A percentile compares a stretch with the other conserved stretches of the same genome.
phyloP scores from a whole-genome alignment of 2,888 invertebrate species.

The Ctena decussata region DNA sequence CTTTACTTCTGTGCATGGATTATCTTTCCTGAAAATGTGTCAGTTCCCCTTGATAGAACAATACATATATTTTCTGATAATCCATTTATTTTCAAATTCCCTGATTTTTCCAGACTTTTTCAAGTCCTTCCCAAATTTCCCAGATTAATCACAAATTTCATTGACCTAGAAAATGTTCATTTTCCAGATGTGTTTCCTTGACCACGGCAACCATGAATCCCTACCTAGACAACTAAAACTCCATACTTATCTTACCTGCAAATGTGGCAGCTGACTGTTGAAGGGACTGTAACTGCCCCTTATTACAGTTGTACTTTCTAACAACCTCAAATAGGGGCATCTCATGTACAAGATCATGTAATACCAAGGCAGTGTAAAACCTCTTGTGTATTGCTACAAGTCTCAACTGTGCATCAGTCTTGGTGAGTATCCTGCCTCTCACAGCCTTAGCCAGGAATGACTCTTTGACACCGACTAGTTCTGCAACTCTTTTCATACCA shows the following conservation, averaged over 20 bases:
- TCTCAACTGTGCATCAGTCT: conserved; percentile 73
- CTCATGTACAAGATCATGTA: conserved; percentile 98
- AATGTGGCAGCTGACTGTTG: conserved; percentile 98
- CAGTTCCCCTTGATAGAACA: too few relatives aligned
- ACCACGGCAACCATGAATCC: too few relatives aligned
- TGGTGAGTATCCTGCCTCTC: conserved; percentile 76
- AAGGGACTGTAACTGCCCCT: conserved; percentile 96
- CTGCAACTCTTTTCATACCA: conserved; percentile 94
- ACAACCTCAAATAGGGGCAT: conserved; percentile 92
- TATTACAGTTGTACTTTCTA: conserved; percentile 94
- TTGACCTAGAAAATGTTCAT: too few relatives aligned
- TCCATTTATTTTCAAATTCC: too few relatives aligned
- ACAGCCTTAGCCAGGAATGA: conserved; percentile 91
- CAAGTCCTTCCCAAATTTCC: too few relatives aligned
- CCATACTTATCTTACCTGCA: conserved; percentile 91
- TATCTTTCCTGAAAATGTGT: too few relatives aligned
- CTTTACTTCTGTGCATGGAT: too few relatives aligned
- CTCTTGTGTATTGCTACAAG: conserved; percentile 84
- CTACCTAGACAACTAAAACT: too few relatives aligned
- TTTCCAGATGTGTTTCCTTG: too few relatives aligned
- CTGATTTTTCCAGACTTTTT: too few relatives aligned
- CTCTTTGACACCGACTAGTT: conserved; percentile 95
- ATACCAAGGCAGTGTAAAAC: conserved; percentile 92
- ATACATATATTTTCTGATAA: too few relatives aligned
- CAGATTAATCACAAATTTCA: too few relatives aligned